These are phyloP conservation scores for Formicarius rufipectus DNA, from an alignment of 2,113 vertebrate genomes.

Conservation along the genomic window DNA sequence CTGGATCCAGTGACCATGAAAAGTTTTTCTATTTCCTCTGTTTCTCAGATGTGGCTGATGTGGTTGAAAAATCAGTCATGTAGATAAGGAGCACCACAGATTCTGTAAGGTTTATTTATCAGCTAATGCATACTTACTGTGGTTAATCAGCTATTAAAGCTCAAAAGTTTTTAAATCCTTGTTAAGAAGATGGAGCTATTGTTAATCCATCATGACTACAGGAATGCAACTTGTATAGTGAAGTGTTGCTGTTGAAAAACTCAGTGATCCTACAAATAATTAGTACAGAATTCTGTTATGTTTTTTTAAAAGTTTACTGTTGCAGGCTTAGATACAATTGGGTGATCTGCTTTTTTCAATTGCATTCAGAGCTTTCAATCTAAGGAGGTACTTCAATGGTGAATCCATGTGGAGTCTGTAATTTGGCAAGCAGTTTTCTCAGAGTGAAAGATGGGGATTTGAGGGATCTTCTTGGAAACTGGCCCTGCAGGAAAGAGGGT, in stretches of 20 bases:
- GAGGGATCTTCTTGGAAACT: neutral
- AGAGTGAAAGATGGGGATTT: neutral
- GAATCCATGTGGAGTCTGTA: neutral
- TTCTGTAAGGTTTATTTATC: neutral
- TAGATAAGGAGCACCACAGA: fast-evolving
- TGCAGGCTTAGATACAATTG: neutral
- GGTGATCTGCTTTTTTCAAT: neutral
- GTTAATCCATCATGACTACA: neutral
- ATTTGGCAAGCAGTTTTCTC: neutral
- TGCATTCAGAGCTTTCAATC: neutral
- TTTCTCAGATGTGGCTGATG: neutral
- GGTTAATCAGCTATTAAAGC: neutral
- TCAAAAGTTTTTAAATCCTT: neutral
- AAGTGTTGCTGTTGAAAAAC: neutral
- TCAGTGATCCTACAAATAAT: neutral
- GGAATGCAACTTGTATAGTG: neutral
- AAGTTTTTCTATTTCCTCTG: neutral
- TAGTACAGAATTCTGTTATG: neutral
- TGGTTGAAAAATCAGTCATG: neutral
- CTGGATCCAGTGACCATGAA: neutral
- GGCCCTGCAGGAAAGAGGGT: neutral
- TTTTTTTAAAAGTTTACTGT: neutral
- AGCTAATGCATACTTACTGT: neutral
- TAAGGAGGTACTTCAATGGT: neutral
- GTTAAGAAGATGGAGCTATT: neutral